Base-by-base conservation (phyloP, 2,113 vertebrate species). In the Cottus gobio region DNA sequence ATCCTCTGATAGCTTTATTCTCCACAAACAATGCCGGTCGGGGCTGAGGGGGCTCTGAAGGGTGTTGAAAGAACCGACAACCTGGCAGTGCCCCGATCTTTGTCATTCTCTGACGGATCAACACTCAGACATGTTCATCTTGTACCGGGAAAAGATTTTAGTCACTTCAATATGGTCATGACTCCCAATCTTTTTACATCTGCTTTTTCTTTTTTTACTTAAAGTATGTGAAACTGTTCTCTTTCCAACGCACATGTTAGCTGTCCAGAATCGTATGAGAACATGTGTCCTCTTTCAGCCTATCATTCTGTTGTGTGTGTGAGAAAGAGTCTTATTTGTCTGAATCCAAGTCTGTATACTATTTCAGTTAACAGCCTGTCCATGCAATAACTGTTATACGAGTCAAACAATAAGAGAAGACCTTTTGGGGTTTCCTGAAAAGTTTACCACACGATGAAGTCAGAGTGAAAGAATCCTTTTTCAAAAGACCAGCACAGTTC, bases 1-100 rank as follows among this genome's bases (percentile, higher is more conserved):
- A 96, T 96, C 95, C 95, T 95, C 92, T 93, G 94, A 95, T 96
- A 96, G 94, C 91, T 93, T 95, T 96, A 82, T 90, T 93, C 95
- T 95, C 90, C 92, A 91, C 95, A 95, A 96, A 95, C 94, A 94
- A 94, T 95, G 90, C 80, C 57, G 77, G 86, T 92, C 93, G 83
- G 91, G 90, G 92, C 81, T 79, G 79, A 86, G 71, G 69, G 79
- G 85, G 68, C 79, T 89, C 64, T 75, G 72, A 64, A 85, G 79
- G 61, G 80, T 73, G 88, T 72, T 80, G 77, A 92, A 90, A 90
- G 82, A 85, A 28, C 81, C 39, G 3, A 76, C 79, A 86, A 88
- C 82, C 80, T 60, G 60, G 72, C 68, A 85, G 44, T 87, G 77
- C 73, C 46, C 39, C 71, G 67, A 30, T 78, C 76, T 81, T 70